Base-by-base conservation (phyloP, 2,888 invertebrate genomes). In the Chaetoderma sp. region DNA sequence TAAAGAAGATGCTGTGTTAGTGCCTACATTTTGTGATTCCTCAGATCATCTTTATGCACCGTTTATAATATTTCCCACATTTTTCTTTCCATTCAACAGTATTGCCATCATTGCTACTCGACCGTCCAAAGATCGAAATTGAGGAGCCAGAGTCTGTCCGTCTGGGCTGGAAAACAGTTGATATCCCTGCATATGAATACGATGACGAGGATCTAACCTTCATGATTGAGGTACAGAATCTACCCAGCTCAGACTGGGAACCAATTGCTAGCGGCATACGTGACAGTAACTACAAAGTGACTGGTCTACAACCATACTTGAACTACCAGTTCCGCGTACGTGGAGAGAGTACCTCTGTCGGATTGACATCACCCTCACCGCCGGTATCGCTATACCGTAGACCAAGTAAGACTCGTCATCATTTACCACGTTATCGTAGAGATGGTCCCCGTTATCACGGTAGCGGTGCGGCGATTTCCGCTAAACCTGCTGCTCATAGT, bases 291-390 rank as follows among this genome's bases (percentile, higher is more conserved):
- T 52, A 63, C 16, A 42, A 27, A n/a, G 30, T 75, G n/a, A 61
- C 32, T n/a, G 68, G 63, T 8, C 71, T 97, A 69, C 93, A 94
- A 82, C 95, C 97, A 0, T 94, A 94, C 89, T 90, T 93, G 71
- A 96, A 97, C 87, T 98, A 98, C 88, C 93, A 93, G 86, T 96
- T 96, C 89, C 90, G 98, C 66, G 91, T 98, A 42, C 90, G 96
- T 36, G 97, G 98, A 5, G 97, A 95, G 86, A 98, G 96, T 88
- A 94, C 94, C 85, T 78, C 69, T 6, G 95, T 93, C 84, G 98
- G 97, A 54, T 92, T 96, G 73, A 96, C 96, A 86, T 97, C 97
- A 83, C 98, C 98, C 0, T 96, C 96, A 62, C 96, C 97, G 1
- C 93, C 92, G 83, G 93, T 94, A 1, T 76, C 79, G n/a, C 75